A percentile compares a stretch with the other conserved stretches of the same genome.
Evolutionary conservation across 1,140 invertebrate species (phyloP).

Genomic region (Lepidostoma basale): DNA sequence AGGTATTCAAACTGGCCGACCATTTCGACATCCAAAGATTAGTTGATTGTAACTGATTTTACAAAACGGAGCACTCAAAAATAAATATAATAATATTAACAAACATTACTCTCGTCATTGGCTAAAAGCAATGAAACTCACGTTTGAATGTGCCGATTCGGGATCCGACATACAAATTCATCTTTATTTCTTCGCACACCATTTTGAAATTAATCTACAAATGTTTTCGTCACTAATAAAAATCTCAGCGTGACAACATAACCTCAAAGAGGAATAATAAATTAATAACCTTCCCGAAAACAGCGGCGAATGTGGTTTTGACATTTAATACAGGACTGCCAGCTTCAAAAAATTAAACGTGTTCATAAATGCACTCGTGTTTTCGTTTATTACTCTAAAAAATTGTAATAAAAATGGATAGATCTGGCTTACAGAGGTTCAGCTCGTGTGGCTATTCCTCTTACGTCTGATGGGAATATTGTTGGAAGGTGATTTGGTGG

Average conservation of each 20-base stretch:
- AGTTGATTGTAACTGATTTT: no score
- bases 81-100: constrained; percentile 2
- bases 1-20: no score
- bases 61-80: no score
- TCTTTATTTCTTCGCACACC: constrained; percentile 49
- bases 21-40: no score
- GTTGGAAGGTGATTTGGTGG: no score
- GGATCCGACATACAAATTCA: constrained; percentile 56
- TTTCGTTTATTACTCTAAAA: no score
- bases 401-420: no score
- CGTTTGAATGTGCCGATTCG: constrained; percentile 61
- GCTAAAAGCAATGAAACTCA: constrained; percentile 47
- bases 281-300: neutral
- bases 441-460: no score
- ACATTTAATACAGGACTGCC: neutral
- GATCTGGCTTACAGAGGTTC: no score
- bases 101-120: neutral
- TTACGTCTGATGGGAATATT: no score
- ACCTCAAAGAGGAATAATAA: neutral
- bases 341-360: neutral
- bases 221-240: no score
- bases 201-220: no score
- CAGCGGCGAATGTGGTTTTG: neutral
- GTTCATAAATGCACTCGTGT: constrained; percentile 2
- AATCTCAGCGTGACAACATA: constrained; percentile 27